These are phyloP conservation scores for Axis porcinus DNA, from an alignment of 2,113 vertebrate species.

Conservation along the genomic window DNA sequence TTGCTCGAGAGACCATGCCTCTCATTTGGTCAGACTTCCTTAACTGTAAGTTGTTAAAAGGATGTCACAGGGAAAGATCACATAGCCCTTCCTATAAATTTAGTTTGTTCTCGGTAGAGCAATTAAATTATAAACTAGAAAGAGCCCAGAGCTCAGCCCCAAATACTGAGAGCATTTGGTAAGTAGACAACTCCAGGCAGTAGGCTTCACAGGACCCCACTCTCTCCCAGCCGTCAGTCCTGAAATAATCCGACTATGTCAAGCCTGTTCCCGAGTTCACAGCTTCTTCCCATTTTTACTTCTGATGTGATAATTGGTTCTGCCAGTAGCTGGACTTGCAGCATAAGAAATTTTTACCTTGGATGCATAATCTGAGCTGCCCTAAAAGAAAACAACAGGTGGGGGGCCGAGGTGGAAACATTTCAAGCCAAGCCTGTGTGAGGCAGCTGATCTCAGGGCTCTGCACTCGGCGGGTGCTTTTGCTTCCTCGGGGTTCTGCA, in stretches of 20 bases:
- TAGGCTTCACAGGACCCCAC: background rate
- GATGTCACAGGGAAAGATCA: background rate
- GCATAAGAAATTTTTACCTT: background rate
- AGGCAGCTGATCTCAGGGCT: background rate
- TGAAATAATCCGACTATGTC: background rate
- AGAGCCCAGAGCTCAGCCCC: background rate
- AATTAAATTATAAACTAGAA: background rate
- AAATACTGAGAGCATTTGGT: background rate
- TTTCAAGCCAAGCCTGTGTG: background rate
- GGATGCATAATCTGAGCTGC: background rate
- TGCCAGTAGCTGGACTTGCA: background rate
- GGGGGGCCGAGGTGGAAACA: background rate
- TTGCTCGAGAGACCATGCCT: background rate
- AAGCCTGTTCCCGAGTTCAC: background rate
- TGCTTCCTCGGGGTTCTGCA: constrained; percentile 21
- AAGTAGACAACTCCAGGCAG: background rate
- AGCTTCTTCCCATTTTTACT: constrained; percentile 15
- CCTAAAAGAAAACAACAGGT: background rate
- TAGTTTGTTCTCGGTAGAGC: background rate
- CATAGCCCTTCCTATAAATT: background rate
- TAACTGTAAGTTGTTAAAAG: background rate
- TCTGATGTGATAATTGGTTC: background rate
- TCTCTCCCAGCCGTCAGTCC: background rate
- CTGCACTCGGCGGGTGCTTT: background rate
- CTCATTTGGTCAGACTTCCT: background rate